phyloP scores from a whole-genome alignment of 1,140 invertebrate species.

The Arctopsyche grandis region DNA sequence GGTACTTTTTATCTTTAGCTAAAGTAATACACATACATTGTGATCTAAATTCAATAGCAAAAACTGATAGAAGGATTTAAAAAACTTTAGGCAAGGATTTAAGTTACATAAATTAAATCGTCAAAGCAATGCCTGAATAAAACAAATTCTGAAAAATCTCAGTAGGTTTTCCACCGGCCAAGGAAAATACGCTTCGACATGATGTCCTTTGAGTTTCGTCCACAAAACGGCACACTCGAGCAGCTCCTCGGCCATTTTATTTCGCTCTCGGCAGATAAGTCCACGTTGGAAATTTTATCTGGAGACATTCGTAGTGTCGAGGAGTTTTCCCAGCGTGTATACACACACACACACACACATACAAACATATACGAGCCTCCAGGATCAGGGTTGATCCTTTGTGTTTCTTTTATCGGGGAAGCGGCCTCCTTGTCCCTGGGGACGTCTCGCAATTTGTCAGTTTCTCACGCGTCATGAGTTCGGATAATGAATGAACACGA shows the following conservation, averaged over 20 bases:
- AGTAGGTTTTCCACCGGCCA: too few species aligned
- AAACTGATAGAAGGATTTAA: too few species aligned
- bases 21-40: too few species aligned
- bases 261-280: background rate
- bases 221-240: too few species aligned
- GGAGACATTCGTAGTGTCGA: slow-evolving; percentile 8
- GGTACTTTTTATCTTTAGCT: too few species aligned
- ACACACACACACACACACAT: background rate
- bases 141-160: too few species aligned
- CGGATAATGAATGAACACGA: slow-evolving; percentile 37
- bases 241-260: background rate
- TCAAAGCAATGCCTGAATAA: too few species aligned
- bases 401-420: slow-evolving; percentile 25
- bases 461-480: slow-evolving; percentile 41
- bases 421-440: background rate
- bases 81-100: too few species aligned
- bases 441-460: slow-evolving; percentile 41
- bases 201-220: too few species aligned
- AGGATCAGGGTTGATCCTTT: slow-evolving; percentile 11
- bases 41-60: too few species aligned
- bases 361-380: background rate
- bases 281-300: slow-evolving; percentile 28
- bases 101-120: too few species aligned
- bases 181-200: too few species aligned
- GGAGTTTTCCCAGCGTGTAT: background rate